Base-by-base conservation (phyloP, 2,113 vertebrate species). In the Gadus macrocephalus region DNA sequence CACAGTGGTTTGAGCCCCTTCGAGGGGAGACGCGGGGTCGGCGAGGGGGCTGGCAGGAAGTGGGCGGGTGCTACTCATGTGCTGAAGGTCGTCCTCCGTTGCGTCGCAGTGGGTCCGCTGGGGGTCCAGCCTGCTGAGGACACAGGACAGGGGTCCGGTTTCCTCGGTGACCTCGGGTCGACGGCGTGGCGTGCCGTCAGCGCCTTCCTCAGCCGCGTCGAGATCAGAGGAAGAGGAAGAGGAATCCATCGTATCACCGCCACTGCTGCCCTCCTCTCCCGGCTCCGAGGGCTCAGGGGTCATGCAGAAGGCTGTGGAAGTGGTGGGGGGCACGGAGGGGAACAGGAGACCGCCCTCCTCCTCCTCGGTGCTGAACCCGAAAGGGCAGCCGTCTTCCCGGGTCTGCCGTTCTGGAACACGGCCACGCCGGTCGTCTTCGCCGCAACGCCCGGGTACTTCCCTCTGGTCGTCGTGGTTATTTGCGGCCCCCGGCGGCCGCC, bases 221-320 rank as follows among this genome's bases (percentile, higher is more conserved):
- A 91, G 91, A 8, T 81, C 72, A 17, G 85, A 82, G 14, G 93
- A 94, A 0, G 87, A 91, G 3, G 85, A 82, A 1, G 94, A 96
- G 5, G 93, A 95, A 16, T 96, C 94, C 0, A 92, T 96, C 92
- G 87, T 94, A 86, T 95, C 91, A 49, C 42, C 96, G 87, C 95
- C 92, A 78, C 94, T 95, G 87, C 96, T 97, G 91, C 85, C 93
- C 71, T 94, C 94, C 0, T 91, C 93, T 28, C 87, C 76, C 0
- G 83, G 9, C 42, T 14, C 85, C 61, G 90, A 82, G 75, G 86
- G 70, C 0, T 93, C 89, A 0, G 91, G 72, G 68, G 76, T 90
- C 83, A 90, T 89, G 66, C 91, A 88, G 74, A 93, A 94, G 3
- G 87, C 8, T 0, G 91, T 87, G 0, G 74, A 77, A 74, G 85